Base-by-base conservation (phyloP, 2,797 vertebrate genomes). In the Silurus aristotelis region DNA sequence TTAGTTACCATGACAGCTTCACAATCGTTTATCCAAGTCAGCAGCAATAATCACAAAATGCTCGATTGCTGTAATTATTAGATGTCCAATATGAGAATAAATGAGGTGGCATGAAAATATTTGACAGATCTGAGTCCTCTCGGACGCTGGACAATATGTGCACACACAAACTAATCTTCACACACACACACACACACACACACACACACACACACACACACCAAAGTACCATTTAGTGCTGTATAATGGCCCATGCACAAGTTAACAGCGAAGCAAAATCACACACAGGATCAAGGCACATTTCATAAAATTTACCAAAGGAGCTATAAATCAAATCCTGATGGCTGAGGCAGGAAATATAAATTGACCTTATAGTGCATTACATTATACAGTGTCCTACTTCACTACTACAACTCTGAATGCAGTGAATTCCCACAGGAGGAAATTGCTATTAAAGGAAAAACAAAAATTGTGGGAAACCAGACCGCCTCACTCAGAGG, bases 331-430 rank as follows among this genome's bases (percentile, higher is more conserved):
- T 17, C 0, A 76, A 88, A 55, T 73, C 76, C 68, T 80, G 64
- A 82, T 52, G 66, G 81, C 43, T 84, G 71, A 82, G 22, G 66
- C 25, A 84, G 20, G 73, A 22, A 84, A 75, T 9, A 43, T 19
- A 55, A 84, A 79, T n/a, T 81, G 6, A 43, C 27, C 14, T 84
- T 64, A 46, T 48, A 52, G 25, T 80, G 43, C 43, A 27, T 66
- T 38, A 46, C 5, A 60, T 60, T 70, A 31, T 13, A 20, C 25
- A 68, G 3, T 58, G 63, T 43, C 58, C 1, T 25, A n/a, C 20
- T n/a, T 76, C 12, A 78, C 48, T 58, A 31, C 27, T n/a, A 12
- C 13, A 38, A 20, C 15, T 67, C 2, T n/a, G 20, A n/a, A 38
- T 56, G 27, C 22, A 71, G 43, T 48, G 17, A 68, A 67, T 6